These are phyloP conservation scores for Brotula barbata DNA, from an alignment of 2,797 vertebrate genomes.

Conservation along the genomic window DNA sequence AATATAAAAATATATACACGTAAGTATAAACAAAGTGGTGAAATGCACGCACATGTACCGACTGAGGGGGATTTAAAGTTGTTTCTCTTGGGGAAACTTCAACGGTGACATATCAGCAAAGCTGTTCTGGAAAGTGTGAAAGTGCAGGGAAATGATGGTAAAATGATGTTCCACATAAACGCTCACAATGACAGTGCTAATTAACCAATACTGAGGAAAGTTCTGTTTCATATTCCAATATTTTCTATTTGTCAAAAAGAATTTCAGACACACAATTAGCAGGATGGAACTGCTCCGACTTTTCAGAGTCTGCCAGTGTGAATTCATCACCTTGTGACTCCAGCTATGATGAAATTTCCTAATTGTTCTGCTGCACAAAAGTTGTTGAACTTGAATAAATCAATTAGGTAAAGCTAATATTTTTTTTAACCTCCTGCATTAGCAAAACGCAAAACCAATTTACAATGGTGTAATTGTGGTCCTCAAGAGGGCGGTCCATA, in stretches of 20 bases:
- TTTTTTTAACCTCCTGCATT: conserved; percentile 34
- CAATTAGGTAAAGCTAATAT: conserved; percentile 29
- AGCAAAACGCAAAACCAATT: conserved; percentile 46
- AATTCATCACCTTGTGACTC: conserved; percentile 5
- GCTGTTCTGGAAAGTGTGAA: conserved; percentile 7
- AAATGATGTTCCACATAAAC: conserved; percentile 18
- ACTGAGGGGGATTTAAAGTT: conserved; percentile 36
- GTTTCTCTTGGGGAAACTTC: conserved; percentile 54
- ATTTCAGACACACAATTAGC: conserved; percentile 9
- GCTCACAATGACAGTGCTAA: conserved; percentile 25
- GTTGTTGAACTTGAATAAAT: conserved; percentile 16
- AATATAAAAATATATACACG: too few species aligned
- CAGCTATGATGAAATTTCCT: conserved; percentile 9
- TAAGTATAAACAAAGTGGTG: too few species aligned
- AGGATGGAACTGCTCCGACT: conserved; percentile 6
- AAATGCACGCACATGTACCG: too few species aligned
- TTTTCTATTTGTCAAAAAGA: neutral
- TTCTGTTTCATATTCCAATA: too few species aligned
- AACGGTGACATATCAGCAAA: conserved; percentile 25
- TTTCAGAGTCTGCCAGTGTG: conserved; percentile 4
- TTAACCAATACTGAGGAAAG: conserved; percentile 3
- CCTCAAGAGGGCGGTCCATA: conserved; percentile 66
- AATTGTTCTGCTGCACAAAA: conserved; percentile 20
- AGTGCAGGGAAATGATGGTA: conserved; percentile 2
- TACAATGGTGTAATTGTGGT: conserved; percentile 35